Percentiles rank a stretch among this genome's conserved stretches.
Evolutionary conservation across 64 coral and sea anemone species (phyloP).

Genomic region (Pocillopora verrucosa): DNA sequence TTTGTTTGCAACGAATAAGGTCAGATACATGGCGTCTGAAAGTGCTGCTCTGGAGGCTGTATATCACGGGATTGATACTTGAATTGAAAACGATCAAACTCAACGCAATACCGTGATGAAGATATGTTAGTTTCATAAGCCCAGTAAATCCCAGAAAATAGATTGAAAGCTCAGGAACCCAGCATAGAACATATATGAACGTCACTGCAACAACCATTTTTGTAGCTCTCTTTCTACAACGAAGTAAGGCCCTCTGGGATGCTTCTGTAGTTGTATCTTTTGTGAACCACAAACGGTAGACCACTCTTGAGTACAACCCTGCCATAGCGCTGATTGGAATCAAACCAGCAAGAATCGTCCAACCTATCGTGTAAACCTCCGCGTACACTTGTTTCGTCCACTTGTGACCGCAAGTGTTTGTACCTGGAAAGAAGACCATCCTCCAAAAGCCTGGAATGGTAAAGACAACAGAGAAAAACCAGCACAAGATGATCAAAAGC

Average conservation of each 20-base stretch:
- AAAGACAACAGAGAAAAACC: too few species aligned
- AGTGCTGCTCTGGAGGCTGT: not conserved
- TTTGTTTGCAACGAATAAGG: not conserved
- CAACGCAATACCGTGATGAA: too few species aligned
- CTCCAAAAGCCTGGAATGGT: too few species aligned
- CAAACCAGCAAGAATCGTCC: conserved; percentile 28
- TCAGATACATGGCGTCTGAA: not conserved
- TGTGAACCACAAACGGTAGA: conserved; percentile 26
- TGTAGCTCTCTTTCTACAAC: not conserved
- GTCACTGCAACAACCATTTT: too few species aligned
- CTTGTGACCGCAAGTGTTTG: not conserved
- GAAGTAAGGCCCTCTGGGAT: conserved; percentile 25
- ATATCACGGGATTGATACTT: not conserved
- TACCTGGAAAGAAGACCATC: too few species aligned
- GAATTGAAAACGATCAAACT: not conserved
- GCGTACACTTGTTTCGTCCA: not conserved
- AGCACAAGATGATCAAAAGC: too few species aligned
- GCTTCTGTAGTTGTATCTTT: not conserved
- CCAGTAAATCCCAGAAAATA: too few species aligned
- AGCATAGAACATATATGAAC: too few species aligned
- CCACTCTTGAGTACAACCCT: conserved; percentile 36
- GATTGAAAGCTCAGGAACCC: too few species aligned
- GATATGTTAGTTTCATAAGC: too few species aligned
- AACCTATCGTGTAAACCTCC: conserved; percentile 25
- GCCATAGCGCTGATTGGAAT: conserved; percentile 32